Evolutionary conservation across 2,888 invertebrate genomes (phyloP).

Genomic region (Nasonovia ribisnigri): DNA sequence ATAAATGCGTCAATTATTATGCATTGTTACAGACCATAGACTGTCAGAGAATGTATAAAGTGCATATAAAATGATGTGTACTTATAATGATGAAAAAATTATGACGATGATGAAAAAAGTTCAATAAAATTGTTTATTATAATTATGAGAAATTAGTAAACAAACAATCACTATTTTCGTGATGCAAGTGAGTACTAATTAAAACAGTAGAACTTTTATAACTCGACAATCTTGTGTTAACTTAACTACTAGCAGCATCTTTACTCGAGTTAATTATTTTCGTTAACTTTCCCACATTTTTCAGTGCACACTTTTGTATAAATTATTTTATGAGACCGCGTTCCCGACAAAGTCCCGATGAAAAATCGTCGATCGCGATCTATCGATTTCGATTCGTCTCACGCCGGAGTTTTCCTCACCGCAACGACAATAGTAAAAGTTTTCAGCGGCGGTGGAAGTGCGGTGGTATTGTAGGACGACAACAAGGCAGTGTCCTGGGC

Average conservation of each 20-base stretch:
- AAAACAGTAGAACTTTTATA: background rate
- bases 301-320: too few species aligned
- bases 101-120: background rate
- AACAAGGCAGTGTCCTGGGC: background rate
- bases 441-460: too few species aligned
- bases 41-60: too few species aligned
- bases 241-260: background rate
- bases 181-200: background rate
- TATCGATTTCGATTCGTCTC: background rate
- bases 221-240: background rate
- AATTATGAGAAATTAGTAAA: background rate
- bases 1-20: background rate
- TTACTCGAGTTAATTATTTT: background rate
- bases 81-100: background rate
- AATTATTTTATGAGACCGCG: too few species aligned
- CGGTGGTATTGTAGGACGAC: background rate
- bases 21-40: background rate
- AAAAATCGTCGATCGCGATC: background rate
- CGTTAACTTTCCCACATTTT: background rate
- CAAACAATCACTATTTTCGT: background rate
- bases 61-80: too few species aligned
- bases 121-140: background rate
- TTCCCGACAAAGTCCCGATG: background rate
- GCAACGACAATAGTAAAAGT: background rate
- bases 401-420: background rate